Evolutionary conservation across 2,888 invertebrate genomes (phyloP), one percentile per base, ranked within the genome.

Genomic region (Chalcosyrphus nemorum): DNA sequence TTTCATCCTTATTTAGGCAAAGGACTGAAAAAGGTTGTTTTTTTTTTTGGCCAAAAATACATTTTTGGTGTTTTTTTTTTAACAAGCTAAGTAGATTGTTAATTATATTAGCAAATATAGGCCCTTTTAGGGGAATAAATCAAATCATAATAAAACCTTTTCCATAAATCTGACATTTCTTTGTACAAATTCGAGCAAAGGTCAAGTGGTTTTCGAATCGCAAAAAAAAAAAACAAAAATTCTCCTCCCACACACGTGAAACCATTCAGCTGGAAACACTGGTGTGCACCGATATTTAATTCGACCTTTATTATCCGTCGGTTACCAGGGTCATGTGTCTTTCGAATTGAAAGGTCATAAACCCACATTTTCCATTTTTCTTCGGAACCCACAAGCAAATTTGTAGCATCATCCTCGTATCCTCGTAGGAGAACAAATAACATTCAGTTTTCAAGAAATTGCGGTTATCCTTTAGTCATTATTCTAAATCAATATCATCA

Each of bases 291-390:
- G 9, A 54, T 32, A 54, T 32, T 54, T 6, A 54, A 54, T 29
- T 32, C 38, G 43, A 61, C 61, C 43, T 61, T 38, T 32, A n/a
- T 19, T 5, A 19, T 29, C 45, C 41, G n/a, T n/a, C n/a, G n/a
- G 5, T n/a, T 61, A 13, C 19, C 21, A 38, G 6, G 19, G 21
- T 57, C 19, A 35, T 38, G 21, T 38, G 3, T 21, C 15, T 4
- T 24, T 47, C 35, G 7, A 47, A 19, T 32, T 19, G n/a, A 61
- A 61, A 61, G 61, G 61, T 45, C 43, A 50, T 17, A 47, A 13
- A 32, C 35, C 32, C 47, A 47, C 19, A 24, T 63, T 47, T 47
- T 5, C 17, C 7, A 15, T 17, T 11, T 11, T 13, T 29, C 27
- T 13, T 50, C n/a, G 11, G n/a, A 21, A 2, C 21, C 38, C 38